Base-by-base conservation (phyloP, 2,888 invertebrate species). In the Thymelicus acteon region DNA sequence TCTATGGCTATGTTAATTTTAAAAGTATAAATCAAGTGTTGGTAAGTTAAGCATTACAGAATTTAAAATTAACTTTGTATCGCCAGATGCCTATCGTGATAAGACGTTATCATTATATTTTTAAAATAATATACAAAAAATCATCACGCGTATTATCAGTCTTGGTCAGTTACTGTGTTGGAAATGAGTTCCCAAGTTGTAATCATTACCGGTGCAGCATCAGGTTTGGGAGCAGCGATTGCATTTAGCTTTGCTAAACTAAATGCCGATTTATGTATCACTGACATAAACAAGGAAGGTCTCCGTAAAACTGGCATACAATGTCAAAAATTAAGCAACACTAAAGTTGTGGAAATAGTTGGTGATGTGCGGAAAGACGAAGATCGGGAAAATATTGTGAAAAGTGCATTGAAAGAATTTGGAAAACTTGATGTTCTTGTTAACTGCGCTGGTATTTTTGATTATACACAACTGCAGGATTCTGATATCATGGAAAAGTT, bases 231-330 rank as follows among this genome's bases (percentile, higher is more conserved):
- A 1, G 94, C 94, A 5, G 95, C 94, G 5, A 93, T 95, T 0
- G 95, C 96, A 0, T 73, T 94, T 0, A 90, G 94, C 71, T 95
- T 96, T 76, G 92, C 95, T 0, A 90, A 91, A 76, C 84, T 94
- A 40, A 95, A 95, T 15, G 95, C 95, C 4, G 84, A 80, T 44
- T 78, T 96, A 12, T 90, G 94, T 47, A 95, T 92, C 85, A 95
- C 88, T 86, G 96, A 92, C 88, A 90, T 96, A 72, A 96, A 96
- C 84, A 78, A 86, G 13, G 94, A 94, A 7, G 96, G 95, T 77
- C 87, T 97, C 10, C 86, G 94, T 66, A 89, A 94, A 77, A 92
- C 95, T 0, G 94, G 44, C 8, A 44, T 44, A 75, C 70, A 75
- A 68, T 70, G 71, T 47, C 13, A 66, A 19, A 62, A 67, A 49